Percentiles rank a stretch among this genome's conserved stretches.
These are phyloP conservation scores for Drosophila lowei DNA, from an alignment of 1,140 invertebrate species.

Conservation along the genomic window DNA sequence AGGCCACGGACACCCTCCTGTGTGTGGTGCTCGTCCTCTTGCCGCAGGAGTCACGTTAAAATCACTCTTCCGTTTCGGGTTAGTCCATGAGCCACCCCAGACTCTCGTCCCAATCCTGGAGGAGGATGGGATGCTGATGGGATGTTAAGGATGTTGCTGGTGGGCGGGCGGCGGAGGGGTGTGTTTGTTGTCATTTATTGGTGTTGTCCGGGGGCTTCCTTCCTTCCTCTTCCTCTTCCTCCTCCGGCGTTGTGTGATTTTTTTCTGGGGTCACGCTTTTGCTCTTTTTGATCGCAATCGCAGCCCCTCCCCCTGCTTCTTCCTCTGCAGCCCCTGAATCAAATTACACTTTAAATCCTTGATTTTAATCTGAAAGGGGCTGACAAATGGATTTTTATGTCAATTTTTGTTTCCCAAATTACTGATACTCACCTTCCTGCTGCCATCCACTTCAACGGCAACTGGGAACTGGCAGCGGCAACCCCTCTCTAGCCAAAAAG, in stretches of 20 bases:
- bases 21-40: conserved; percentile 19
- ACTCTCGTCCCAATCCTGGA: neutral
- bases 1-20: conserved; percentile 48
- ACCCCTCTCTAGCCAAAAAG: conserved; percentile 16
- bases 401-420: conserved; percentile 68
- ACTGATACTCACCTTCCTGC: conserved; percentile 25
- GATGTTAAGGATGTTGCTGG: too few relatives aligned
- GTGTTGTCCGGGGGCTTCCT: conserved; percentile 58
- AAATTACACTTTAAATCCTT: conserved; percentile 83
- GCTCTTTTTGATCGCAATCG: conserved; percentile 67
- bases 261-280: conserved; percentile 79
- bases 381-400: conserved; percentile 82
- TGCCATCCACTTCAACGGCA: too few relatives aligned
- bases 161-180: conserved; percentile 48
- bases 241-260: conserved; percentile 60
- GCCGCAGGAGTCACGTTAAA: conserved; percentile 63
- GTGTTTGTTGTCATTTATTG: conserved; percentile 82
- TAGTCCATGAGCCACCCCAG: conserved; percentile 30
- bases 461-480: conserved; percentile 9
- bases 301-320: conserved; percentile 5
- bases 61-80: conserved; percentile 73
- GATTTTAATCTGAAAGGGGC: conserved; percentile 83
- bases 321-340: conserved; percentile 71
- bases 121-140: too few relatives aligned
- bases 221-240: neutral